Evolutionary conservation across 2,797 vertebrate genomes (phyloP), one percentile per base, ranked within the genome.

Genomic region (Tadarida brasiliensis): DNA sequence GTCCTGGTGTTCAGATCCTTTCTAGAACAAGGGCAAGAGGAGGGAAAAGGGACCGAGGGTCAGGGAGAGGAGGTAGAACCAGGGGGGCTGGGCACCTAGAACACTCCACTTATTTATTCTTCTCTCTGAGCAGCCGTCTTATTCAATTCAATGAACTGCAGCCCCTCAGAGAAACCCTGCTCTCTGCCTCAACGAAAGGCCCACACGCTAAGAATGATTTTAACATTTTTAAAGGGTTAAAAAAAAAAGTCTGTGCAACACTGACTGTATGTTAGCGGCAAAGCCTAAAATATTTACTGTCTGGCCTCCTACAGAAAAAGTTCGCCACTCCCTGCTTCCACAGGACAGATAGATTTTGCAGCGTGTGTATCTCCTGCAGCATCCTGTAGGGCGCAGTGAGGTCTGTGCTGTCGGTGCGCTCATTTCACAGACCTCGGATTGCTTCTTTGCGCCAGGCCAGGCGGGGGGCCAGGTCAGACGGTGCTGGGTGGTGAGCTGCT

Each of bases 271-370:
- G 10, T 16, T 11, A 3, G 26, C 8, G 35, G 63, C 74, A 26
- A 44, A 11, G 17, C 26, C 22, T 6, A 10, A 56, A 26, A 2
- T 12, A 26, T 14, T 57, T 65, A 30, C 91, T 10, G 0, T 2
- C 28, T 0, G 5, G 90, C 30, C n/a, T 3, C 14, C 44, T 17
- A 11, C 0, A 3, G 16, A 44, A n/a, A 77, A 33, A 26, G 44
- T 5, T 4, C 8, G 49, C 39, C 1, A 0, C 0, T 33, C 39
- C 3, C 84, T 30, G 84, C 56, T 59, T 59, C 67, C 15, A 3
- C 2, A 15, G 65, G 5, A 61, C 3, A 2, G 0, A 1, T 2
- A 0, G 3, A 35, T 19, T 10, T 3, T 44, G 73, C 3, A 0
- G 2, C 12, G 3, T 17, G 17, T 35, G 1, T 24, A 0, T 0